phyloP scores from a whole-genome alignment of 2,888 invertebrate genomes.

The Hypena proboscidalis region DNA sequence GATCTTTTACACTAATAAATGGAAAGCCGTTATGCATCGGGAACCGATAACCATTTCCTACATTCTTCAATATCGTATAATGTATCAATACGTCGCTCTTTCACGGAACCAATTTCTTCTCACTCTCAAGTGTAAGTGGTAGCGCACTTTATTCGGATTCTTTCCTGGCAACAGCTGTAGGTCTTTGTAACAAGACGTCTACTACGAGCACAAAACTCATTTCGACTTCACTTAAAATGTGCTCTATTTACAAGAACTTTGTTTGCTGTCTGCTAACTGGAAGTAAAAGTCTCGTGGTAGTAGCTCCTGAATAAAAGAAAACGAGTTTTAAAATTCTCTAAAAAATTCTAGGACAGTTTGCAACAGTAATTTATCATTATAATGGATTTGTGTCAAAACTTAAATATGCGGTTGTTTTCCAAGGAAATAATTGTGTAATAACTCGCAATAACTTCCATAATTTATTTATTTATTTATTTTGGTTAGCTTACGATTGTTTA shows the following conservation, averaged over 20 bases:
- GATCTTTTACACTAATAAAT: constrained; percentile 21
- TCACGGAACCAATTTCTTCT: constrained; percentile 38
- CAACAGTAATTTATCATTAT: constrained; percentile 34
- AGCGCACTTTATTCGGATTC: constrained; percentile 34
- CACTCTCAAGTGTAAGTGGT: constrained; percentile 33
- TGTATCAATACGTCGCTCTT: constrained; percentile 39
- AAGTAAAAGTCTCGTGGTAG: constrained; percentile 16
- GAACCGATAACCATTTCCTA: constrained; percentile 34
- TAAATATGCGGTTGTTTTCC: no score
- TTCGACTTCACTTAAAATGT: constrained; percentile 17
- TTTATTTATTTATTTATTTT: no score
- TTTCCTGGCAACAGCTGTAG: constrained; percentile 35
- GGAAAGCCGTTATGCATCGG: constrained; percentile 20
- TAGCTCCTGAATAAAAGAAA: constrained; percentile 23
- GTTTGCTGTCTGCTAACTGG: constrained; percentile 8
- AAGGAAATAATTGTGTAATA: no score
- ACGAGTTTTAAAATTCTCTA: constrained; percentile 23
- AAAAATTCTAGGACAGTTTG: constrained; percentile 21
- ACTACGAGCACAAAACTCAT: constrained; percentile 28
- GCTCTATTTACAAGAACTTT: constrained; percentile 18
- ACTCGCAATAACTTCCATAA: no score
- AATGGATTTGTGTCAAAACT: constrained; percentile 16
- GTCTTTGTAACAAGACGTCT: constrained; percentile 22
- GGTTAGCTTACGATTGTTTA: no score
- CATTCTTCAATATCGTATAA: constrained; percentile 26